Base-by-base conservation (phyloP, 1,140 invertebrate species). In the Bombus haemorrhoidalis region DNA sequence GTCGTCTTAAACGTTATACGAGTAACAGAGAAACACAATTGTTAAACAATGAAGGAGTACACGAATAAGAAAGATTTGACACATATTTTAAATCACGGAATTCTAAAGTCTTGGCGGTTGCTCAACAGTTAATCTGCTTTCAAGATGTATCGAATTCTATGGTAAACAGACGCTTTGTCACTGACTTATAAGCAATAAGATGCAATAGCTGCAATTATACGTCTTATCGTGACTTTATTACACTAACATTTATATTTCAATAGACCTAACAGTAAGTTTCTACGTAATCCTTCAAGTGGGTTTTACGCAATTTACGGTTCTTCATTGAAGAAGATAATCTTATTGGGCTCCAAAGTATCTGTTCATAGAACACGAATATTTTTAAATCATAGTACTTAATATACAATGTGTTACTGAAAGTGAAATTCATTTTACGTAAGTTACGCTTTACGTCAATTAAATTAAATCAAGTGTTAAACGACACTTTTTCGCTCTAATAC, bases 241-340 rank as follows among this genome's bases (percentile, higher is more conserved):
- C 64, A 47, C 28, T 15, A 69, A 80, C 34, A 80, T 80, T 69
- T 80, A 18, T 62, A 80, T 80, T 80, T 80, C 78, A 80, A 80
- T 80, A n/a, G 64, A 28, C 12, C 12, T 32, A 3, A 22, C 47
- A 53, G 47, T 37, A 25, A 69, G 22, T 37, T 37, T 69, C 78
- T 37, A 15, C 28, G 15, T 32, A 39, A 25, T 64, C n/a, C 41
- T 37, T 41, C 34, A n/a, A 13, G 43, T 37, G 22, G 13, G 13
- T 64, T 78, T 32, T 39, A 53, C 12, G 66, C 64, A 69, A 69
- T 80, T 39, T 25, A 57, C 13, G 25, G 34, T 28, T 43, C 28
- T 62, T 18, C 18, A 39, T 47, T 47, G 3, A 22, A 22, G 32
- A 37, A 69, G 43, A 69, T 34, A 68, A 1, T 28, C 59, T 62